Evolutionary conservation across 1,140 invertebrate genomes (phyloP).

Genomic region (Uloborus diversus): DNA sequence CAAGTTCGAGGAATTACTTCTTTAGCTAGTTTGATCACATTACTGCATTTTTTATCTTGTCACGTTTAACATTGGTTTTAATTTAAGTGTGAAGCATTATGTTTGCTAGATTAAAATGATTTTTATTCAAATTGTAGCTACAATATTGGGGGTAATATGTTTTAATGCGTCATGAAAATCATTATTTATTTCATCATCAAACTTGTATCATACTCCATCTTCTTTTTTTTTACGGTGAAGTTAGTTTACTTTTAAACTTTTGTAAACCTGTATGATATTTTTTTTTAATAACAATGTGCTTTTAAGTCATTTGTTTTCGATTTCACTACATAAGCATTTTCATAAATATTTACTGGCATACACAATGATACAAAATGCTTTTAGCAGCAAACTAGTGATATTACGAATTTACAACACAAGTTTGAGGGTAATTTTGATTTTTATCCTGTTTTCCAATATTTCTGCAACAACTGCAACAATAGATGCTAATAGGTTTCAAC

Average conservation of each 20-base stretch:
- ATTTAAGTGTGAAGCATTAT: too few species aligned
- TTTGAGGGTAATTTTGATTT: constrained; percentile 8
- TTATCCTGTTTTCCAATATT: background rate
- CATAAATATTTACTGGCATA: constrained; percentile 33
- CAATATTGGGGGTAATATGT: too few species aligned
- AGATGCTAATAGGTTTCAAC: constrained; percentile 51
- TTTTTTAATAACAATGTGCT: background rate
- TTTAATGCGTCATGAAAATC: too few species aligned
- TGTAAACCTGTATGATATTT: background rate
- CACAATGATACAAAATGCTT: constrained; percentile 55
- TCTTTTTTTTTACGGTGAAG: background rate
- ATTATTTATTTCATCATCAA: too few species aligned
- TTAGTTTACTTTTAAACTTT: background rate
- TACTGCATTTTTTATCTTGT: constrained; percentile 41
- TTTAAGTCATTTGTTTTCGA: background rate
- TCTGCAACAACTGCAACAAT: constrained; percentile 29
- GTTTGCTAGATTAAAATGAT: too few species aligned
- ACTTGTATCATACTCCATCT: too few species aligned
- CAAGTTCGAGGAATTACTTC: constrained; percentile 19
- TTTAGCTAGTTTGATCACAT: constrained; percentile 28
- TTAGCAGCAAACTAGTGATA: constrained; percentile 50
- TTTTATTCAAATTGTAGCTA: too few species aligned
- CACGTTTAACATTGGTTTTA: too few species aligned
- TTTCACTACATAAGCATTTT: background rate
- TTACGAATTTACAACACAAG: constrained; percentile 9